Percentiles rank a stretch among this genome's conserved stretches.
These are phyloP conservation scores for Rhimphoctona megacephalus DNA, from an alignment of 2,888 invertebrate genomes.

Conservation along the genomic window DNA sequence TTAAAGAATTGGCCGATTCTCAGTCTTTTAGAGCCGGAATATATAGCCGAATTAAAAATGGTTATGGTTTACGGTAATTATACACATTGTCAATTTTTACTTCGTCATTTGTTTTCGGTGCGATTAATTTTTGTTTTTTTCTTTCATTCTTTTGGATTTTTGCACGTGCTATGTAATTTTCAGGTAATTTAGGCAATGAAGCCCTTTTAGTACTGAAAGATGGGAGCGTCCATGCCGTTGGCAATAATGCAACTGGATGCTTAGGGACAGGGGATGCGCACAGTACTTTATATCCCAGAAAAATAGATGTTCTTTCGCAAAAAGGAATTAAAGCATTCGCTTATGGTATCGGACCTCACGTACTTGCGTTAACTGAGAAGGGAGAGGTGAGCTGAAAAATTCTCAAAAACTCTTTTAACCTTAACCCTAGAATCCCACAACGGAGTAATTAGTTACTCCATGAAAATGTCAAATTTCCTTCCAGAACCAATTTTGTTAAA, in stretches of 20 bases:
- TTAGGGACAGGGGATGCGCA: conserved; percentile 86
- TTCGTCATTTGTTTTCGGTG: not conserved
- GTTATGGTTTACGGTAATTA: conserved; percentile 86
- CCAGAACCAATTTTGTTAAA: too few species aligned
- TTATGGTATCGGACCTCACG: conserved; percentile 87
- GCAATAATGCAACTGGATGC: conserved; percentile 87
- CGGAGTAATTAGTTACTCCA: too few species aligned
- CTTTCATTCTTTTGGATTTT: not conserved
- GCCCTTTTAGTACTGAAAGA: conserved; percentile 87
- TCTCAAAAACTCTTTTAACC: not conserved
- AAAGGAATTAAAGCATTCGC: conserved; percentile 86
- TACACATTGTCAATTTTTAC: conserved; percentile 4
- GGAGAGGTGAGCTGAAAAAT: conserved; percentile 83
- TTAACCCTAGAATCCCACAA: too few species aligned
- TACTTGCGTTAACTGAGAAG: conserved; percentile 86
- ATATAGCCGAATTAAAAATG: conserved; percentile 85
- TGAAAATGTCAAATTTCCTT: too few species aligned
- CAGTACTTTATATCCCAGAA: conserved; percentile 86
- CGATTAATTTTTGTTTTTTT: not conserved
- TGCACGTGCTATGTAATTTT: conserved; percentile 18
- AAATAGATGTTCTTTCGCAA: conserved; percentile 85
- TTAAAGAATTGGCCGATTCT: conserved; percentile 88
- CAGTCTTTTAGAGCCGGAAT: conserved; percentile 85
- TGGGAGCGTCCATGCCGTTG: conserved; percentile 87
- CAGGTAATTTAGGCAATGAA: conserved; percentile 87